Evolutionary conservation across 1,140 invertebrate genomes (phyloP).

Genomic region (Frieseomelitta varia): DNA sequence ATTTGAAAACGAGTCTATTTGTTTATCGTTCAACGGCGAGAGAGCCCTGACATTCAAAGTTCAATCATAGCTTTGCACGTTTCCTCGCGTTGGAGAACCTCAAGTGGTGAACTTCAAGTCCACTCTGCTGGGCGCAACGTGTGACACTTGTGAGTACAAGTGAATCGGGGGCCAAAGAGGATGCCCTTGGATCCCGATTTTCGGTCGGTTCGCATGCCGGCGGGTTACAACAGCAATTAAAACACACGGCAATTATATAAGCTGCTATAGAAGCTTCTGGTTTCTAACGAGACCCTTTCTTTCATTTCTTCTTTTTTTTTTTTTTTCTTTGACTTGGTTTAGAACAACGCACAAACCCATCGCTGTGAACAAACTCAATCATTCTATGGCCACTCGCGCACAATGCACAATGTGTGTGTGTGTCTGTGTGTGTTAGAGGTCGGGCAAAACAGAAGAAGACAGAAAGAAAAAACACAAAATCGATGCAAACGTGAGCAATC

Average conservation of each 20-base stretch:
- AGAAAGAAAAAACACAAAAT: conserved; percentile 32
- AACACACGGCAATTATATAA: not conserved
- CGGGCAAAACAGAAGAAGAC: not conserved
- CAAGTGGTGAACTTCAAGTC: not conserved
- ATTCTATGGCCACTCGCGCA: conserved; percentile 47
- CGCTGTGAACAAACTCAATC: conserved; percentile 49
- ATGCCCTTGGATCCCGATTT: too few species aligned
- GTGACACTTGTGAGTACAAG: not conserved
- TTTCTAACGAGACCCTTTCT: conserved; percentile 16
- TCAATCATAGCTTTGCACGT: not conserved
- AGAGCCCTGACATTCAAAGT: not conserved
- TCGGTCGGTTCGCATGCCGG: not conserved
- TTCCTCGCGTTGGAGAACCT: not conserved
- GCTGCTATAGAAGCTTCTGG: conserved; percentile 26
- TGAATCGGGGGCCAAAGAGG: not conserved
- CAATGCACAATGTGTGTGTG: conserved; percentile 17
- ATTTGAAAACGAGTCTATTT: not conserved
- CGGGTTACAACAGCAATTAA: conserved; percentile 8
- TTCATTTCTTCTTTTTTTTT: not conserved
- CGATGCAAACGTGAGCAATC: conserved; percentile 60
- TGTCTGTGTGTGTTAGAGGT: conserved; percentile 44
- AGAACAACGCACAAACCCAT: conserved; percentile 41
- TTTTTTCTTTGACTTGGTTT: too few species aligned
- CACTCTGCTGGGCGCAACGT: not conserved
- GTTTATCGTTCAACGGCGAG: too few species aligned